Conservation (phyloP, 2,113 vertebrate species). For the Ursus arctos region DNA sequence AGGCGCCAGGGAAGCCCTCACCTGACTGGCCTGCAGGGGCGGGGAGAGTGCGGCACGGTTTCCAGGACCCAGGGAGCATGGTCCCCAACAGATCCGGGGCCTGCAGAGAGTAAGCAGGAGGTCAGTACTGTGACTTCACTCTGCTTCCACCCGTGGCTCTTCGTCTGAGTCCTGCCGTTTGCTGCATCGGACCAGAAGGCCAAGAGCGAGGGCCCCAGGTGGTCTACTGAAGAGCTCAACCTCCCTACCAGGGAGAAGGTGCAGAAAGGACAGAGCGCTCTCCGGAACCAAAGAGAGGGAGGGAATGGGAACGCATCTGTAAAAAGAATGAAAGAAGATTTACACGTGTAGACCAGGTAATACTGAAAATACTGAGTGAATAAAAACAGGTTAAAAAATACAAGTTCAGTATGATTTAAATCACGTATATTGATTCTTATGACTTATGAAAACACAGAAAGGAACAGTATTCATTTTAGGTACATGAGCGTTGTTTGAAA, state of each 20-base stretch:
- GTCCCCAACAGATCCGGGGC: not conserved
- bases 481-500: not conserved
- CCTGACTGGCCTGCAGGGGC: not conserved
- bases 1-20: not conserved
- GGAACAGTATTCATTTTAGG: not conserved
- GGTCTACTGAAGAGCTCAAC: not conserved
- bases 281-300: not conserved
- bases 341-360: not conserved
- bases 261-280: not conserved
- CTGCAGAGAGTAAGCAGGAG: not conserved
- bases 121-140: not conserved
- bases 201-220: not conserved
- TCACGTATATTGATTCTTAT: not conserved
- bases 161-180: not conserved
- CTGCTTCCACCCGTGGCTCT: not conserved
- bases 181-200: not conserved
- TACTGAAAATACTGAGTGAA: not conserved
- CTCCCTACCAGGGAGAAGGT: not conserved
- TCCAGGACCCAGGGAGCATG: not conserved
- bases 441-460: not conserved
- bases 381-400: conserved; percentile 13
- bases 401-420: not conserved
- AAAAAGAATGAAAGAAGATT: not conserved
- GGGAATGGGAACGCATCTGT: not conserved
- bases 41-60: not conserved